Evolutionary conservation across 2,113 vertebrate genomes (phyloP), one percentile per base, ranked within the genome.

Genomic region (Hemicordylus capensis): DNA sequence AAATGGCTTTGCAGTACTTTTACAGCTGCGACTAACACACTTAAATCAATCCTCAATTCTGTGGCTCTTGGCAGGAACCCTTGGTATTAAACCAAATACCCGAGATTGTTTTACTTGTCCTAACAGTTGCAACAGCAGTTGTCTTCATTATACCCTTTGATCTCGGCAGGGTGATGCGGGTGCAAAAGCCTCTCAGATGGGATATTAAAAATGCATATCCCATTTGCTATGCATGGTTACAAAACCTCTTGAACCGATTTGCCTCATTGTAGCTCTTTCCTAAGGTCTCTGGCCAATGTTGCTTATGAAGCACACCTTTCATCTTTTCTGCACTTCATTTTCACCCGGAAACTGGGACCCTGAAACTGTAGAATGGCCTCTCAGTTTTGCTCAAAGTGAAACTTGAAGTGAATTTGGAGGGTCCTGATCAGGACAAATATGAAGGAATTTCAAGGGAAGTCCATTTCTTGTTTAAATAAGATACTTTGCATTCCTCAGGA

Each of bases 121-220:
- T 24, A 77, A 61, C 73, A 72, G 64, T 82, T 82, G n/a, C 42
- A 39, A 81, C 81, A 76, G 24, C 63, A 81, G 63, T 81, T 70
- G 48, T 28, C 72, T 39, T 28, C 46, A 22, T 59, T 56, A 10
- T 24, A 8, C 5, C 2, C n/a, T 87, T 82, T 76, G 56, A 59
- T 39, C 63, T n/a, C 8, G 48, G 66, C 74, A 70, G 39, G 34
- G 28, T 19, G 14, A 3, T 10, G 2, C 28, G 28, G 8, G 19
- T 46, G 31, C 54, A 70, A 58, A 37, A 59, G 17, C 73, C 19
- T 26, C 77, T 76, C 42, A 34, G 19, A 51, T 46, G 34, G 20
- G 24, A 75, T 83, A 37, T 77, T 61, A 48, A 76, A 61, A 67
- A 70, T 51, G 19, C 63, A 61, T 31, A 59, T 70, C 42, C 39